Evolutionary conservation across 2,113 vertebrate species (phyloP), one percentile per base, ranked within the genome.

Genomic region (Mystacornis crossleyi): DNA sequence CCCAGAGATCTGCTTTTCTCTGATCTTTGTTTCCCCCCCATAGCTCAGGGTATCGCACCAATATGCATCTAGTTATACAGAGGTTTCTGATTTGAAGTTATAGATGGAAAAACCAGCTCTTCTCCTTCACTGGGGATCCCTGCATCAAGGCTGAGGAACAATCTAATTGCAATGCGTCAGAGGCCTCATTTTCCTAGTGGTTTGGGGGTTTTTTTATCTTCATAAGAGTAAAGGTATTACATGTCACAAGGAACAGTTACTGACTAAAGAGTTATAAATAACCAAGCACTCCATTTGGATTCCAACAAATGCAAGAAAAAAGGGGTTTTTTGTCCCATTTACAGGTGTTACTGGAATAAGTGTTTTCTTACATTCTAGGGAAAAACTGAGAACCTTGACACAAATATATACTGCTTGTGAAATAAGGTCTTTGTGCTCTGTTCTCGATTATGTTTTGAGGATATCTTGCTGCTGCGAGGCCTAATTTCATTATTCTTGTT

Each of bases 271-370:
- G 29, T 72, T 86, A 25, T 7, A 51, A 80, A 57, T 73, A 86
- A 65, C 31, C 21, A 17, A 64, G 51, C 14, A 14, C 7, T 60
- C 40, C 4, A n/a, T 89, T 89, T 94, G 15, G 15, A 67, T 75
- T 86, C 18, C 54, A 64, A 12, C 8, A 69, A 60, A 51, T 13
- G 4, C 64, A 75, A 75, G 26, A n/a, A 83, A 89, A 71, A 3
- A 1, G n/a, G n/a, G n/a, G n/a, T 28, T n/a, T 66, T 55, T 64
- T 5, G 14, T 64, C 14, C 8, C 0, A 0, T 54, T 93, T 89
- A 42, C 23, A 34, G 23, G 6, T 72, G 8, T 64, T 80, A 34
- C 71, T 64, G 70, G 53, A 85, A 40, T 57, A 60, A 83, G 17
- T n/a, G 10, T 75, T 80, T 89, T 82, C 38, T 51, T 13, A 33